These are phyloP conservation scores for Patella pellucida DNA, from an alignment of 2,888 invertebrate genomes.

Conservation along the genomic window DNA sequence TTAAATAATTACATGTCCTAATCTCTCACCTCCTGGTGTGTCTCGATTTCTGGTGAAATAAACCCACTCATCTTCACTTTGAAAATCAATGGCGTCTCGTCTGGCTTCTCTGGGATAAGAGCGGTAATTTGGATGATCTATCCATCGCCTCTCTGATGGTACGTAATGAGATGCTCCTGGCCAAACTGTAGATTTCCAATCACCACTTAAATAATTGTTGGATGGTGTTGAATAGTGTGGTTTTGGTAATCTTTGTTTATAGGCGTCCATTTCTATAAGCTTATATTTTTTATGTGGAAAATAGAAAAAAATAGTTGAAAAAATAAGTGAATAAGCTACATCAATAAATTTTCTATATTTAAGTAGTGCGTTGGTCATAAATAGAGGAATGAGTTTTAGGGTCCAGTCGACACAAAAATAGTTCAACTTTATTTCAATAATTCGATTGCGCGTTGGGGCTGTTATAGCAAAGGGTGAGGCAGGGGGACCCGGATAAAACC, in stretches of 20 bases:
- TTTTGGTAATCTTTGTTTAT: constrained; percentile 23
- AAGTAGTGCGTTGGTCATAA: too few relatives aligned
- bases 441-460: too few relatives aligned
- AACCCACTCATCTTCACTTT: constrained; percentile 62
- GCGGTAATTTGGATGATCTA: constrained; percentile 54
- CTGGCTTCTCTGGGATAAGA: constrained; percentile 54
- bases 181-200: constrained; percentile 59
- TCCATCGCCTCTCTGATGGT: constrained; percentile 62
- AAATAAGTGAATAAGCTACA: too few relatives aligned
- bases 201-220: constrained; percentile 59
- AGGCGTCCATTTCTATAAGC: background rate
- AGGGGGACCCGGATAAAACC: too few relatives aligned
- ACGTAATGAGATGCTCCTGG: constrained; percentile 59
- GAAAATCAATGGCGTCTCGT: constrained; percentile 62
- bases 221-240: constrained; percentile 54
- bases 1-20: too few relatives aligned
- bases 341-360: too few relatives aligned
- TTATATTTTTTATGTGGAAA: too few relatives aligned
- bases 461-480: too few relatives aligned
- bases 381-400: too few relatives aligned
- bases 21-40: constrained; percentile 52
- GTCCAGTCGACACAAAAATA: too few relatives aligned
- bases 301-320: too few relatives aligned
- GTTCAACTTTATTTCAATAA: too few relatives aligned
- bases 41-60: constrained; percentile 58